These are phyloP conservation scores for Pentalonia nigronervosa DNA, from an alignment of 1,140 invertebrate genomes.

Conservation along the genomic window DNA sequence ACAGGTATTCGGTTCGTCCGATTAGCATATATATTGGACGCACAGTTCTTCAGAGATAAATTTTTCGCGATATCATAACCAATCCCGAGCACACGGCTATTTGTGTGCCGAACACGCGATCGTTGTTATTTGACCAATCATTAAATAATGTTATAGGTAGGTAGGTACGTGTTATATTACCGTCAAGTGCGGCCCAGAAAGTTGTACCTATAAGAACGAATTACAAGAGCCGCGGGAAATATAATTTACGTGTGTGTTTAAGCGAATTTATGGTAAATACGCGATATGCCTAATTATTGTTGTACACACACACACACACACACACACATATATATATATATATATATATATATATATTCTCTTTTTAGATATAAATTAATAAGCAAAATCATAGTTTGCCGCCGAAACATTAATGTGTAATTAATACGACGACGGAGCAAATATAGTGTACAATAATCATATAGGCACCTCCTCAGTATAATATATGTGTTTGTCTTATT, in stretches of 20 bases:
- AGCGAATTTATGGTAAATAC: neutral
- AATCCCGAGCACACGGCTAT: neutral
- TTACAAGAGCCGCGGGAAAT: neutral
- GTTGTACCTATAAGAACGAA: neutral
- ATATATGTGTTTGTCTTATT: no score
- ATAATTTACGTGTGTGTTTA: neutral
- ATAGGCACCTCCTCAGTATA: no score
- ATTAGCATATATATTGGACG: constrained; percentile 57
- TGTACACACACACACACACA: no score
- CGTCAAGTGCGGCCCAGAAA: neutral
- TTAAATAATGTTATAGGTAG: neutral
- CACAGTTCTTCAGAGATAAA: neutral
- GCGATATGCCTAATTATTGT: neutral
- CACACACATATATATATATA: no score
- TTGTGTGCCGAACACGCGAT: constrained; percentile 1
- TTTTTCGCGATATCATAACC: constrained; percentile 44
- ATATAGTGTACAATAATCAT: neutral
- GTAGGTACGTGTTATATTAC: constrained; percentile 1
- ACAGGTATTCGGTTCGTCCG: constrained; percentile 51
- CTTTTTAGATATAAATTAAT: neutral
- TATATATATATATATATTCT: neutral
- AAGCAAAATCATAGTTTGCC: neutral
- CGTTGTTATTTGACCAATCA: constrained; percentile 15
- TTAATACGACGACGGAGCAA: neutral
- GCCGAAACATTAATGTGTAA: neutral